Conservation (phyloP, 92 coral and sea anemone genomes). For the Phenganax stokvisi region DNA sequence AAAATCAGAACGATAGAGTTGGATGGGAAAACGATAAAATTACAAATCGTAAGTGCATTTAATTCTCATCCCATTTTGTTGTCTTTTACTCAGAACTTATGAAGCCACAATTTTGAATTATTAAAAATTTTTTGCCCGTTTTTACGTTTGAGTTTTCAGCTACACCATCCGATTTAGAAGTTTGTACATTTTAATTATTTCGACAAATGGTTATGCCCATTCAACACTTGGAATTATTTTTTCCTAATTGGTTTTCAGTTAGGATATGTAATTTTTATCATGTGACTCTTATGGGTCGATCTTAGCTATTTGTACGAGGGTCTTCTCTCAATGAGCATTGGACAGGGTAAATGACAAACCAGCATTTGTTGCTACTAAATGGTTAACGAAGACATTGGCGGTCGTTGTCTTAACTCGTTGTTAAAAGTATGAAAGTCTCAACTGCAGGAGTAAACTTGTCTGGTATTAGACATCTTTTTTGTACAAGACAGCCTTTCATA, state of each 20-base stretch:
- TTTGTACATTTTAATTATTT: conserved; percentile 1
- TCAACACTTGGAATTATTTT: background rate
- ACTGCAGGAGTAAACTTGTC: no score
- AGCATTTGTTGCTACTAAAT: no score
- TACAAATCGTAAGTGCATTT: conserved; percentile 82
- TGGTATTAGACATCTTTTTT: no score
- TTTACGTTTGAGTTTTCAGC: background rate
- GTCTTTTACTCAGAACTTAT: background rate
- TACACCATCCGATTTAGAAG: background rate
- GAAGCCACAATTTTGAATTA: conserved; percentile 32
- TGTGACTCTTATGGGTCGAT: conserved; percentile 41
- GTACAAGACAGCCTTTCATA: no score
- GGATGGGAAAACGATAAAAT: conserved; percentile 99
- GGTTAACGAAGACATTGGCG: background rate
- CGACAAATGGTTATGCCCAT: conserved; percentile 2
- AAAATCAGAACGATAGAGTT: conserved; percentile 99
- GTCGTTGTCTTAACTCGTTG: background rate
- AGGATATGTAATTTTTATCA: conserved; percentile 12
- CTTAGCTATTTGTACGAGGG: background rate
- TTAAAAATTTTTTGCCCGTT: background rate
- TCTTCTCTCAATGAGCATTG: no score
- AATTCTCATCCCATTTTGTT: background rate
- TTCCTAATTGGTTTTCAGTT: conserved; percentile 17
- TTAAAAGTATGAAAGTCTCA: no score
- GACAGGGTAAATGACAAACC: no score